Conservation (phyloP, 37 sponge, comb jelly and placozoan species). For the Chondrilla cf. caribensis region DNA sequence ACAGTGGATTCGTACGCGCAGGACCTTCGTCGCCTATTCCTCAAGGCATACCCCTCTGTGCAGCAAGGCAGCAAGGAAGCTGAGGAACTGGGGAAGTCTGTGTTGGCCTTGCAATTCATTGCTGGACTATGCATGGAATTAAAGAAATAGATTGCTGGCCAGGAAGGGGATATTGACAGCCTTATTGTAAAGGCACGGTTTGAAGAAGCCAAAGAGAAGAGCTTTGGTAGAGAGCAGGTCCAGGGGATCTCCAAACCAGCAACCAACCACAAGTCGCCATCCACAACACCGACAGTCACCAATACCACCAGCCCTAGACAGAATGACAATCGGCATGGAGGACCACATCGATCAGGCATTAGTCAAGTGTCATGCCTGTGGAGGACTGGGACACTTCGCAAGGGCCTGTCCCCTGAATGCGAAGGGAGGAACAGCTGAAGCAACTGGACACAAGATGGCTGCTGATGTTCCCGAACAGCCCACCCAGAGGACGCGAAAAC, state of each 20-base stretch:
- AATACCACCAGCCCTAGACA: too few relatives aligned
- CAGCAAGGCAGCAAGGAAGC: conserved; percentile 14
- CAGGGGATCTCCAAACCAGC: too few relatives aligned
- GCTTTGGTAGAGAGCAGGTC: not conserved
- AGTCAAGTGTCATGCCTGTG: too few relatives aligned
- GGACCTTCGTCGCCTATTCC: conserved; percentile 36
- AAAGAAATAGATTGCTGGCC: conserved; percentile 19
- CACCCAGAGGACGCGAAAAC: not conserved
- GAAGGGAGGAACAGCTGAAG: too few relatives aligned
- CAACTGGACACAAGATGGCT: not conserved
- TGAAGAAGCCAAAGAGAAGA: conserved; percentile 30
- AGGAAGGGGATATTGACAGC: conserved; percentile 24
- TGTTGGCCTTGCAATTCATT: conserved; percentile 33
- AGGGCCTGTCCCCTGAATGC: too few relatives aligned
- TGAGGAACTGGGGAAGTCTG: conserved; percentile 12
- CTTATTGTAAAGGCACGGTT: conserved; percentile 31
- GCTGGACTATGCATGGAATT: conserved; percentile 6
- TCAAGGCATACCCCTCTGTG: conserved; percentile 12
- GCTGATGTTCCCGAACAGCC: not conserved
- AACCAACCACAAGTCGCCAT: too few relatives aligned
- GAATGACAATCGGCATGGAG: too few relatives aligned
- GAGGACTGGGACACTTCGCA: too few relatives aligned
- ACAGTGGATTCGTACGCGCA: conserved; percentile 54
- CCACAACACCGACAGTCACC: too few relatives aligned
- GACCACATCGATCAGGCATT: too few relatives aligned